These are phyloP conservation scores for Nipponacmea schrenckii DNA, from an alignment of 2,888 invertebrate species.

Conservation along the genomic window DNA sequence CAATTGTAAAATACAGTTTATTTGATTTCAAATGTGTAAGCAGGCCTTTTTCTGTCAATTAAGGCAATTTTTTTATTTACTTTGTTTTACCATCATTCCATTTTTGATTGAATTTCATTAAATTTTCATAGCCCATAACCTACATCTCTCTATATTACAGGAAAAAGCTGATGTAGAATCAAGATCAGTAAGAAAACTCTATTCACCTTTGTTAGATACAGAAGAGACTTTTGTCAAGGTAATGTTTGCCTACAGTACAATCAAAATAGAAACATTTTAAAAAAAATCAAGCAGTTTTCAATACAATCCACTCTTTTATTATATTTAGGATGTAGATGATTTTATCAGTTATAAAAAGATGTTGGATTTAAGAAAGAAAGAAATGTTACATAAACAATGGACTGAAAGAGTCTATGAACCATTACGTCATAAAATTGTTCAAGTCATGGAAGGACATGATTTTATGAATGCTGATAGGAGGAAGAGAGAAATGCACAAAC, in stretches of 20 bases:
- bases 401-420: slow-evolving; percentile 62
- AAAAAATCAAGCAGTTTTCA: no score
- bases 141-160: slow-evolving; percentile 37
- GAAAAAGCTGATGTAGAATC: slow-evolving; percentile 58
- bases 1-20: no score
- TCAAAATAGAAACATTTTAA: no score
- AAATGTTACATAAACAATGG: slow-evolving; percentile 65
- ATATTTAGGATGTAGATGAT: slow-evolving; percentile 49
- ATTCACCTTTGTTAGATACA: slow-evolving; percentile 52
- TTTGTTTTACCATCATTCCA: no score
- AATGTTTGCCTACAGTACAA: slow-evolving; percentile 11
- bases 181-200: slow-evolving; percentile 51
- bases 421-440: slow-evolving; percentile 55
- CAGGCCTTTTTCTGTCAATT: no score
- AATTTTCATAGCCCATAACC: slow-evolving; percentile 7
- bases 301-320: neutral
- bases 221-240: slow-evolving; percentile 63
- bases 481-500: slow-evolving; percentile 60
- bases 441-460: slow-evolving; percentile 53
- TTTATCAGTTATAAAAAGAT: slow-evolving; percentile 47
- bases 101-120: no score
- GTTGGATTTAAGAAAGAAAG: slow-evolving; percentile 57
- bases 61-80: neutral
- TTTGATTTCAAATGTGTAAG: no score
- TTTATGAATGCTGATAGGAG: slow-evolving; percentile 54